Evolutionary conservation across 2,113 vertebrate species (phyloP).

Genomic region (Solea solea): DNA sequence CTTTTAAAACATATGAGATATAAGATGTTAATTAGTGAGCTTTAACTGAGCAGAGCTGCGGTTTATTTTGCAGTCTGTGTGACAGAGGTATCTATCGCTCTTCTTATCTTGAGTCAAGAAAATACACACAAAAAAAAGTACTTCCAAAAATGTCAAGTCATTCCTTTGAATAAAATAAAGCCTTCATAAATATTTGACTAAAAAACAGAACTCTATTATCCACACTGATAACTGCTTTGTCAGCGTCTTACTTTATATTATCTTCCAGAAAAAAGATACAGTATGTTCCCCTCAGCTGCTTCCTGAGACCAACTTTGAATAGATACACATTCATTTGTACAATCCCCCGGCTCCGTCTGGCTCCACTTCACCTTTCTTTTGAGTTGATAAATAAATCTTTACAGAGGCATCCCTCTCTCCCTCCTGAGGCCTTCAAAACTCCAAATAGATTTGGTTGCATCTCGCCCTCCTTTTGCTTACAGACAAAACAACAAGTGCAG

Average conservation of each 20-base stretch:
- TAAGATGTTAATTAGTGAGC: no score
- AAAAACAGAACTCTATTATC: constrained; percentile 7
- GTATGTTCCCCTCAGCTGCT: constrained; percentile 9
- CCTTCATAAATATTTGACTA: background rate
- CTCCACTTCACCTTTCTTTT: constrained; percentile 30
- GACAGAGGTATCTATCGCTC: background rate
- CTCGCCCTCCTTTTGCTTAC: constrained; percentile 22
- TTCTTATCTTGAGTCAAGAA: background rate
- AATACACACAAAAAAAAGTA: no score
- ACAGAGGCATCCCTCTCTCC: constrained; percentile 38
- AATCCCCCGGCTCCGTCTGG: constrained; percentile 30
- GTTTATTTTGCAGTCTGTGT: background rate
- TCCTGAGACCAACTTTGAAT: constrained; percentile 29
- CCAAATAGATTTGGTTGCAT: constrained; percentile 57
- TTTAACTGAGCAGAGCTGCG: no score
- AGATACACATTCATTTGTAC: constrained; percentile 27
- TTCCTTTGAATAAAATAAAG: background rate
- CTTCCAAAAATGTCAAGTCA: background rate
- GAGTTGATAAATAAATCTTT: constrained; percentile 67
- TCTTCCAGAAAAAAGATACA: constrained; percentile 10
- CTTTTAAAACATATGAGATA: no score
- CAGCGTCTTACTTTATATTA: constrained; percentile 21
- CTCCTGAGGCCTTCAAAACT: constrained; percentile 47
- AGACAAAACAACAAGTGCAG: constrained; percentile 52
- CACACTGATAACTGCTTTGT: constrained; percentile 21